Base-by-base conservation (phyloP, 2,797 vertebrate genomes). In the Hephaestus fuliginosus region DNA sequence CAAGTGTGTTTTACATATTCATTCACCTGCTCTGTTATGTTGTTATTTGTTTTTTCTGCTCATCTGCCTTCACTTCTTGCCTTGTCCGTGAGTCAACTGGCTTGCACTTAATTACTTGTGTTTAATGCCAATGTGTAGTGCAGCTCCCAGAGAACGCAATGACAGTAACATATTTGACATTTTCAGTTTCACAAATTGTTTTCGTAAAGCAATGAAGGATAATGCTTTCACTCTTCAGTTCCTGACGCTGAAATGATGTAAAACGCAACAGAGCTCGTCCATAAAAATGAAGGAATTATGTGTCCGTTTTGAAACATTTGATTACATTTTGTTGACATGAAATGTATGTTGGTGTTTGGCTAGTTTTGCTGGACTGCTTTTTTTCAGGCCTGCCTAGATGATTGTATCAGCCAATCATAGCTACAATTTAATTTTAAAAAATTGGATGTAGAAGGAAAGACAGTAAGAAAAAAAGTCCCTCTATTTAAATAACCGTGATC, bases 61-160 rank as follows among this genome's bases (percentile, higher is more conserved):
- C 78, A 87, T 88, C 69, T 85, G 92, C 88, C 88, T 94, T 93
- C 86, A 87, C 85, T 84, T 89, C 78, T 91, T 93, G 91, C 90
- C 88, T 93, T 94, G 88, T 90, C 83, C 87, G 84, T 84, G 85
- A 87, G 91, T 86, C 86, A 30, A 22, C 60, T 53, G 90, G 76
- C 89, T 92, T 80, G 78, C 87, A 88, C 80, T 75, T 82, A 71
- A 86, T 33, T 76, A 82, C 52, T 79, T 72, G 71, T 81, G 69
- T 86, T 76, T 43, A 75, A 79, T 65, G 81, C 30, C 83, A 81
- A 57, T 67, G 53, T 89, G 74, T 64, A 22, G 36, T 74, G 77
- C 84, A 86, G 76, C 61, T 91, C 55, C 78, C 64, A 70, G 62
- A 90, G 64, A 44, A 76, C 33, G 43, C 68, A 57, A 61, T 63